A percentile compares a stretch with the other conserved stretches of the same genome.
Conservation (phyloP, 1,140 invertebrate species). For the Euschistus heros region DNA sequence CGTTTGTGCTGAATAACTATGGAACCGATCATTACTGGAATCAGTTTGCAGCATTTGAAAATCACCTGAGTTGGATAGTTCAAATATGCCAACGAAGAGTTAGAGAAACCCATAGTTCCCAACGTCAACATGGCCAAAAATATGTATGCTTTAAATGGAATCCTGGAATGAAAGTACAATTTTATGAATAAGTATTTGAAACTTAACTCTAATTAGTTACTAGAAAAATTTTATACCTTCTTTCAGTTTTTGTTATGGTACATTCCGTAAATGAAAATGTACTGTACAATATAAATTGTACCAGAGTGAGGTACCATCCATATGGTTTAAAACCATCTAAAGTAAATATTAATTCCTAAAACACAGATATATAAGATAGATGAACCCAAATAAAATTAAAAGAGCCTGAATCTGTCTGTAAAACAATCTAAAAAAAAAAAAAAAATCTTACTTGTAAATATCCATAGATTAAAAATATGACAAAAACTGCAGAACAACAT, state of each 20-base stretch:
- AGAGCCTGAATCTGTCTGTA: background rate
- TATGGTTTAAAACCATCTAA: conserved; percentile 77
- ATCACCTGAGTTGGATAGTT: conserved; percentile 93
- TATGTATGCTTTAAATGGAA: conserved; percentile 70
- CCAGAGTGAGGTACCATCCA: conserved; percentile 84
- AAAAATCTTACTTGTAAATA: conserved; percentile 59
- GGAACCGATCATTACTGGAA: conserved; percentile 86
- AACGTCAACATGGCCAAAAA: conserved; percentile 77
- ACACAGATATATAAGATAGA: conserved; percentile 28
- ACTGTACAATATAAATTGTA: conserved; percentile 83
- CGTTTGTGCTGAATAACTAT: conserved; percentile 84
- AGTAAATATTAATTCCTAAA: conserved; percentile 80
- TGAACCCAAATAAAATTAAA: background rate
- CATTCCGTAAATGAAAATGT: conserved; percentile 70
- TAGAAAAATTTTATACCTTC: conserved; percentile 46
- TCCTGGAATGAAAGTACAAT: conserved; percentile 46
- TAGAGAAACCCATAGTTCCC: conserved; percentile 92
- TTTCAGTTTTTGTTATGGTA: conserved; percentile 47
- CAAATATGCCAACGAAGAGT: conserved; percentile 86
- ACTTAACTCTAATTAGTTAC: background rate
- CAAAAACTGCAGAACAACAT: conserved; percentile 68
- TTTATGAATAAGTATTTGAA: background rate
- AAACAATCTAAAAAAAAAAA: conserved; percentile 18
- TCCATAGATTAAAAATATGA: conserved; percentile 82
- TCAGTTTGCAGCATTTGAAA: conserved; percentile 93